phyloP scores from a whole-genome alignment of 2,797 vertebrate genomes.

The Decapterus maruadsi region DNA sequence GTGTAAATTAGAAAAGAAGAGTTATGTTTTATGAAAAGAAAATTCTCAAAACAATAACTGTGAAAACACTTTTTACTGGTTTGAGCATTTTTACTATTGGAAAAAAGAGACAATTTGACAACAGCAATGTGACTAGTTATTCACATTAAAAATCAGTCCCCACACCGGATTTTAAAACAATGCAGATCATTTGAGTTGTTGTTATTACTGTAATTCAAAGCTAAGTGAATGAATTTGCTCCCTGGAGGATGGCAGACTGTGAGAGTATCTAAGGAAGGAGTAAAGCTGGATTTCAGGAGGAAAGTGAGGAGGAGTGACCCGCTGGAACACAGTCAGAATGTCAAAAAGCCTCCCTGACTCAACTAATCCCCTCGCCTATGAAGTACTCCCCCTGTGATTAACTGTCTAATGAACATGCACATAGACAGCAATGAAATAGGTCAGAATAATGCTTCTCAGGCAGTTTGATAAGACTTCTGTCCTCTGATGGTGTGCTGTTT shows the following conservation, averaged over 20 bases:
- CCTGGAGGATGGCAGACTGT: constrained; percentile 35
- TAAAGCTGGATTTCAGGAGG: constrained; percentile 49
- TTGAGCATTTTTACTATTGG: constrained; percentile 39
- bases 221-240: constrained; percentile 58
- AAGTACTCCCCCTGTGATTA: constrained; percentile 73
- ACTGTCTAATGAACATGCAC: constrained; percentile 78
- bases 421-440: constrained; percentile 71
- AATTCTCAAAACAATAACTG: constrained; percentile 56
- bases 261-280: constrained; percentile 34
- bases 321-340: constrained; percentile 74
- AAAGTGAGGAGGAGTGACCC: constrained; percentile 66
- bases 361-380: constrained; percentile 71
- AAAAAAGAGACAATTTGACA: constrained; percentile 33
- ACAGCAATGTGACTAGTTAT: constrained; percentile 14
- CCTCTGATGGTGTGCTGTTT: constrained; percentile 65
- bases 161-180: constrained; percentile 15
- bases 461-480: constrained; percentile 75
- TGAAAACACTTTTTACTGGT: constrained; percentile 69
- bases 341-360: constrained; percentile 77
- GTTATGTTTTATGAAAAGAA: constrained; percentile 45
- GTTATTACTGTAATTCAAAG: constrained; percentile 74
- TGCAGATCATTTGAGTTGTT: constrained; percentile 38
- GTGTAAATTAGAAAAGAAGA: constrained; percentile 74
- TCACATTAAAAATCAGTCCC: constrained; percentile 37
- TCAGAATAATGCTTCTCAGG: constrained; percentile 74